Percentiles rank a stretch among this genome's conserved stretches.
Conservation (phyloP, 2,888 invertebrate species). For the Quadroppia sp. region DNA sequence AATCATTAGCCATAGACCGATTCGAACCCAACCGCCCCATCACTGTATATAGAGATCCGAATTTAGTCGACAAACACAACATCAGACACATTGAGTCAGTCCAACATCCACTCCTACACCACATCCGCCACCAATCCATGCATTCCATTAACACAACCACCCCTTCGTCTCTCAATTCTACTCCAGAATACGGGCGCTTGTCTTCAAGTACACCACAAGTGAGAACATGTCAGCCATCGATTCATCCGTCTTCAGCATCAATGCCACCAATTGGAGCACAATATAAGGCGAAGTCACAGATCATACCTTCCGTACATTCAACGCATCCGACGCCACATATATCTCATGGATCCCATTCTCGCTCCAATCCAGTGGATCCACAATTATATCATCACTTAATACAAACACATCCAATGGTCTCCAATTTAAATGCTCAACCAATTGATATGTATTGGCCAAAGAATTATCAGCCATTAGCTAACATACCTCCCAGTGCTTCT, state of each 20-base stretch:
- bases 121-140: constrained; percentile 11
- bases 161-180: background rate
- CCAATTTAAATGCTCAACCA: background rate
- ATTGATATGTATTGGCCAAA: constrained; percentile 26
- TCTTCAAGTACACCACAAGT: background rate
- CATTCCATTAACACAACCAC: constrained; percentile 26
- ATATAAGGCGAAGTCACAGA: constrained; percentile 19
- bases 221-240: constrained; percentile 14
- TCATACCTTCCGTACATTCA: constrained; percentile 27
- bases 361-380: constrained; percentile 25
- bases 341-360: background rate
- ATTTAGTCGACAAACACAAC: constrained; percentile 20
- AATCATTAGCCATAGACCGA: constrained; percentile 24
- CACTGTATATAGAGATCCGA: constrained; percentile 36
- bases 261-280: background rate
- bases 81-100: constrained; percentile 21
- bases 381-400: constrained; percentile 25
- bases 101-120: constrained; percentile 20
- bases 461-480: background rate
- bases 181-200: background rate
- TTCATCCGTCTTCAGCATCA: constrained; percentile 32
- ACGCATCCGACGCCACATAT: constrained; percentile 11
- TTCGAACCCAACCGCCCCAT: background rate
- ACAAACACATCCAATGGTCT: constrained; percentile 30
- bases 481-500: background rate